Evolutionary conservation across 1,140 invertebrate genomes (phyloP).

Genomic region (Drosophila nikananu): DNA sequence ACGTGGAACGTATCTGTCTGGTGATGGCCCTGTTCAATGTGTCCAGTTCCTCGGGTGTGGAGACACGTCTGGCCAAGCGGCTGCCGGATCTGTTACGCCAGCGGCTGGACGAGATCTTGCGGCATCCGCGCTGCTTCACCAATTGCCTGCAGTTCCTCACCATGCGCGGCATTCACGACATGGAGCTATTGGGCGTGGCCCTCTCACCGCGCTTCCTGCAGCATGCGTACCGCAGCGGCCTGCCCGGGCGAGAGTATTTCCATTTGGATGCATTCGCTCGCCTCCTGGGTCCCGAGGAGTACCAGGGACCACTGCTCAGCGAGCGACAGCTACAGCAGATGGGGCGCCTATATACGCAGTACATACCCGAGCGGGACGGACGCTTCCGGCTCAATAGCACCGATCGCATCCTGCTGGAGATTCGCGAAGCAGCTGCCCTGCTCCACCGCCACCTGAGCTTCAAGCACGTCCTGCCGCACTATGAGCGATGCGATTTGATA

Average conservation of each 20-base stretch:
- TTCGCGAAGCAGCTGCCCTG: constrained; percentile 74
- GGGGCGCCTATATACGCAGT: constrained; percentile 85
- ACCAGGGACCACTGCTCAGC: constrained; percentile 86
- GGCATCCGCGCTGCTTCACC: constrained; percentile 84
- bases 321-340: constrained; percentile 79
- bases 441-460: constrained; percentile 55
- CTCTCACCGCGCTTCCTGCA: constrained; percentile 85
- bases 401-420: constrained; percentile 86
- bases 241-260: constrained; percentile 85
- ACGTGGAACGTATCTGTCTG: constrained; percentile 88
- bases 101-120: constrained; percentile 85
- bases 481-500: constrained; percentile 85
- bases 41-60: constrained; percentile 75
- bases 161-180: constrained; percentile 85
- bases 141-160: constrained; percentile 86
- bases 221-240: constrained; percentile 73
- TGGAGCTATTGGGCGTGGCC: constrained; percentile 86
- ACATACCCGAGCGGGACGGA: constrained; percentile 85
- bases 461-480: constrained; percentile 87
- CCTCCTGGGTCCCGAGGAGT: constrained; percentile 84
- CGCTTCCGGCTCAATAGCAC: constrained; percentile 82
- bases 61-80: constrained; percentile 83
- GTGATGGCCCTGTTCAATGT: constrained; percentile 86
- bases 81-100: constrained; percentile 85
- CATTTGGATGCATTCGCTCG: constrained; percentile 86